These are phyloP conservation scores for Heliocidaris erythrogramma DNA, from an alignment of 35 echinoderm and acorn worm genomes.

Conservation along the genomic window DNA sequence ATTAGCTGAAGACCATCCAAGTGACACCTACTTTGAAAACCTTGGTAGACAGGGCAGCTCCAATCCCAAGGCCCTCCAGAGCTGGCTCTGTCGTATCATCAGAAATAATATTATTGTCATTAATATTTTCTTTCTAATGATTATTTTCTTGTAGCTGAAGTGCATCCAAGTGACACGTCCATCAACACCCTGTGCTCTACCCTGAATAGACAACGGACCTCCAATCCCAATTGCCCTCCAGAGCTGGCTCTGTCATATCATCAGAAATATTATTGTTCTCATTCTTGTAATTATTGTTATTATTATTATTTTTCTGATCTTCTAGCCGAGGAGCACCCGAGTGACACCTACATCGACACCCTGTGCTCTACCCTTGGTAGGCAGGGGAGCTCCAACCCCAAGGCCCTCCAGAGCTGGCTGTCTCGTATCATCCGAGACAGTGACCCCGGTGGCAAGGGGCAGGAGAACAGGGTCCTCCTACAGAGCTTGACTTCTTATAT, in stretches of 20 bases:
- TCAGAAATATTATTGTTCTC: too few species aligned
- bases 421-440: slow-evolving; percentile 77
- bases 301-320: background rate
- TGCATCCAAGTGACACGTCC: too few species aligned
- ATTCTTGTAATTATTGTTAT: background rate
- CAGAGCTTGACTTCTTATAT: slow-evolving; percentile 80
- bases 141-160: too few species aligned
- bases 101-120: slow-evolving; percentile 50
- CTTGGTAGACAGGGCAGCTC: slow-evolving; percentile 61
- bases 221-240: too few species aligned
- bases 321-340: slow-evolving; percentile 84
- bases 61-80: slow-evolving; percentile 62
- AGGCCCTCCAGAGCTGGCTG: slow-evolving; percentile 83
- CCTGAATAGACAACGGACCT: too few species aligned
- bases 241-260: too few species aligned
- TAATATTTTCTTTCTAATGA: too few species aligned
- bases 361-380: slow-evolving; percentile 66
- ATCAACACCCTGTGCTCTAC: too few species aligned
- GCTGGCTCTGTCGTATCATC: slow-evolving; percentile 83
- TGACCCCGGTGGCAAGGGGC: slow-evolving; percentile 67
- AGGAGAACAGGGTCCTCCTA: slow-evolving; percentile 84
- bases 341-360: slow-evolving; percentile 73
- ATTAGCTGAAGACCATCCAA: slow-evolving; percentile 84
- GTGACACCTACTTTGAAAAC: slow-evolving; percentile 72
- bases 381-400: slow-evolving; percentile 50